Percentiles rank a stretch among this genome's conserved stretches.
phyloP scores from a whole-genome alignment of 37 sponge, comb jelly and placozoan genomes.

The Geodia barretti region DNA sequence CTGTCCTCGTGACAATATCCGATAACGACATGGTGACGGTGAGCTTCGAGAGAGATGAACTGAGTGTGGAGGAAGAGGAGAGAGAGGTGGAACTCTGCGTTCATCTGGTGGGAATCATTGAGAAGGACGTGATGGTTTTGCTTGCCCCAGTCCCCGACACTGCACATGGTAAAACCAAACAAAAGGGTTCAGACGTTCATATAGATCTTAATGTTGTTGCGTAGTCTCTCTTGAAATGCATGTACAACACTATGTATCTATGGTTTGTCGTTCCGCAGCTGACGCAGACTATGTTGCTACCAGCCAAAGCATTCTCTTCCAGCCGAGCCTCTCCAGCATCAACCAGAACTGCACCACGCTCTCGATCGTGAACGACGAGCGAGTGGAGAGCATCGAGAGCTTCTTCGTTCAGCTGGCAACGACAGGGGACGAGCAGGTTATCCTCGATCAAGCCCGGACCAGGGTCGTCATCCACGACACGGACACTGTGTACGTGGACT shows the following conservation, averaged over 20 bases:
- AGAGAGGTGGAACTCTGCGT: constrained; percentile 8
- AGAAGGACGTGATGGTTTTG: not conserved
- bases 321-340: not conserved
- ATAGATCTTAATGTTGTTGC: too few species aligned
- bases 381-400: not conserved
- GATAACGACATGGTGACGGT: constrained; percentile 32
- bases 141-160: not conserved
- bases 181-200: not conserved
- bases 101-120: constrained; percentile 8
- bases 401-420: not conserved
- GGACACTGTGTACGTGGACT: not conserved
- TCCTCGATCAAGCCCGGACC: not conserved
- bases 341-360: not conserved
- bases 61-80: constrained; percentile 13
- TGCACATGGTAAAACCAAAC: not conserved
- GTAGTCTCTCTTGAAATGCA: not conserved
- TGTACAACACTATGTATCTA: not conserved
- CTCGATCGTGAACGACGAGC: not conserved
- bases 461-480: not conserved
- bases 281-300: constrained; percentile 4
- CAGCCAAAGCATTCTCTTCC: not conserved
- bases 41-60: not conserved
- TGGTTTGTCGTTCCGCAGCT: constrained; percentile 2
- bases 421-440: not conserved
- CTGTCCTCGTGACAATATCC: not conserved